A percentile compares a stretch with the other conserved stretches of the same genome.
Evolutionary conservation across 1,140 invertebrate species (phyloP).

Genomic region (Pseudomyrmex sp.): DNA sequence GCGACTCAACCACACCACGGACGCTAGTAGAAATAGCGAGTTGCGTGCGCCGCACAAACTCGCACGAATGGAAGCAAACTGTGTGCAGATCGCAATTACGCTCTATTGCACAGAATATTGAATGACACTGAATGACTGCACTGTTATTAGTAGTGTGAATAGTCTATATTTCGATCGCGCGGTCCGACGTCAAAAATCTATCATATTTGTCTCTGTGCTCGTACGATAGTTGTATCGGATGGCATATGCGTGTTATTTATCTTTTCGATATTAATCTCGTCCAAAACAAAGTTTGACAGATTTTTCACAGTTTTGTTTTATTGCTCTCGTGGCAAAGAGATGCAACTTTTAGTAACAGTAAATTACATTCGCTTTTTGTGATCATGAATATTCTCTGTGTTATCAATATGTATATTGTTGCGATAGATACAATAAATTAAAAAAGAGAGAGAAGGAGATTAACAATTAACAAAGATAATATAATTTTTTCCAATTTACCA

Average conservation of each 20-base stretch:
- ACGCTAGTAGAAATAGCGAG: conserved; percentile 28
- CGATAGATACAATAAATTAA: conserved; percentile 31
- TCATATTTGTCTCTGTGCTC: background rate
- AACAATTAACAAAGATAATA: background rate
- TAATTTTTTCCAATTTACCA: background rate
- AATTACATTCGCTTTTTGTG: too few relatives aligned
- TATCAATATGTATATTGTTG: background rate
- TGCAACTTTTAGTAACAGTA: too few relatives aligned
- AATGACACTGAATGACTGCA: conserved; percentile 27
- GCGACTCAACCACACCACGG: background rate
- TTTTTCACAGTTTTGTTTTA: conserved; percentile 2
- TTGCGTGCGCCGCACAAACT: too few relatives aligned
- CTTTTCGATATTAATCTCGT: conserved; percentile 25
- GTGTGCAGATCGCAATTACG: background rate
- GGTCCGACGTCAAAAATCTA: conserved; percentile 16
- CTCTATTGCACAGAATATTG: background rate
- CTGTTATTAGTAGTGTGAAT: conserved; percentile 41
- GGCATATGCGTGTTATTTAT: conserved; percentile 28
- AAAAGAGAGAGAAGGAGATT: background rate
- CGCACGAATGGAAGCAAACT: background rate
- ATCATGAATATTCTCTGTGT: too few relatives aligned
- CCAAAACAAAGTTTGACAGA: background rate
- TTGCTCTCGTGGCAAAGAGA: background rate
- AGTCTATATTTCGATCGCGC: conserved; percentile 30
- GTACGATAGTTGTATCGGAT: background rate